Conservation (phyloP, 2,888 invertebrate genomes). For the Drosophila conformis region DNA sequence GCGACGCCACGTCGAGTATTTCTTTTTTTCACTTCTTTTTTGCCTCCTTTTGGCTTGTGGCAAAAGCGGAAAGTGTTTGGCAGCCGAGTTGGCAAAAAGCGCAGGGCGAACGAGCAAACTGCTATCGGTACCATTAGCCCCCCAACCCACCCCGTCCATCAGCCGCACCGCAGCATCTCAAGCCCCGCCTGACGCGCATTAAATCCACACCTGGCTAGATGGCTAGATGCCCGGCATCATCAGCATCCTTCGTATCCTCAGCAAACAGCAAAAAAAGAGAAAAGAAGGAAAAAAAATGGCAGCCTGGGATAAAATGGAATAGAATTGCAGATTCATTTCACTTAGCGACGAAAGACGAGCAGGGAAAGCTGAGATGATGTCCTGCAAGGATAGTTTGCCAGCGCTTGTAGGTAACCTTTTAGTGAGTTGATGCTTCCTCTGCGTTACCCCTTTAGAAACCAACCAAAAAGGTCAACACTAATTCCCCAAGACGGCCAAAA, state of each 20-base stretch:
- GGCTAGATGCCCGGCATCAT: slow-evolving; percentile 61
- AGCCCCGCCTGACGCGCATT: slow-evolving; percentile 53
- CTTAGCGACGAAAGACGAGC: slow-evolving; percentile 51
- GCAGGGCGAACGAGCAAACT: slow-evolving; percentile 38
- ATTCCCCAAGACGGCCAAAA: slow-evolving; percentile 5
- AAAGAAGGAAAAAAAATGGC: slow-evolving; percentile 7
- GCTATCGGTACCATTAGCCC: slow-evolving; percentile 18
- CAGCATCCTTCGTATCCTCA: slow-evolving; percentile 48
- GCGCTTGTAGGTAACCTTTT: slow-evolving; percentile 53
- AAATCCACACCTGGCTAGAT: slow-evolving; percentile 70
- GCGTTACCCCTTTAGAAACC: slow-evolving; percentile 7
- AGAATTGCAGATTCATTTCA: slow-evolving; percentile 82
- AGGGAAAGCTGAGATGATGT: slow-evolving; percentile 33
- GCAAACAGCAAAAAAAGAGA: slow-evolving; percentile 4
- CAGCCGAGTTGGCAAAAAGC: slow-evolving; percentile 41
- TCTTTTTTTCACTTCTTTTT: slow-evolving; percentile 6
- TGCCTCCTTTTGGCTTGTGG: slow-evolving; percentile 43
- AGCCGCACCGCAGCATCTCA: slow-evolving; percentile 3
- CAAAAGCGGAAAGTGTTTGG: slow-evolving; percentile 70
- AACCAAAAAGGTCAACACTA: slow-evolving; percentile 24
- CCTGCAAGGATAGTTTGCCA: slow-evolving; percentile 34
- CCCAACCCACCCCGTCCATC: background rate
- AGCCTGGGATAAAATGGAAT: slow-evolving; percentile 62
- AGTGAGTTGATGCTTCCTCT: slow-evolving; percentile 47
- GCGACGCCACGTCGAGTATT: slow-evolving; percentile 25